A percentile compares a stretch with the other conserved stretches of the same genome.
Conservation (phyloP, 2,888 invertebrate species). For the Ditula angustiorana region DNA sequence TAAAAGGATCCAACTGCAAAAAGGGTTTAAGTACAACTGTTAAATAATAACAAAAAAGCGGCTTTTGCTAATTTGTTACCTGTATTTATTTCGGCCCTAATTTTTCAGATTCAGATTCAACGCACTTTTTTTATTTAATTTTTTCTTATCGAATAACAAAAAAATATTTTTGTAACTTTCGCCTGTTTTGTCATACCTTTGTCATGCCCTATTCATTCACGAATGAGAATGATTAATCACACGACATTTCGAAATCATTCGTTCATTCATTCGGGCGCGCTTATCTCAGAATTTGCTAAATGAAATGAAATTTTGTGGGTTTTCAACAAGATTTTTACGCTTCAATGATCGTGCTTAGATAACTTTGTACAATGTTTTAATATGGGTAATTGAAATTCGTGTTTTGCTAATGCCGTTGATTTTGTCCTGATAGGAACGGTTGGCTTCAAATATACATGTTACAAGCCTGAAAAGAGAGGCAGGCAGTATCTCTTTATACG, state of each 20-base stretch:
- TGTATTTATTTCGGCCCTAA: not conserved
- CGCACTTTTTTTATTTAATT: not conserved
- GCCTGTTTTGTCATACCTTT: slow-evolving; percentile 29
- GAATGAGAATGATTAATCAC: slow-evolving; percentile 35
- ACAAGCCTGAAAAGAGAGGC: too few species aligned
- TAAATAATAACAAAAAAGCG: too few species aligned
- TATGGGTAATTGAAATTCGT: slow-evolving; percentile 7
- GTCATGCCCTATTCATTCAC: slow-evolving; percentile 25
- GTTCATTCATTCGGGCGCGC: slow-evolving; percentile 20
- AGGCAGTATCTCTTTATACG: too few species aligned
- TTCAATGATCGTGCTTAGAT: slow-evolving; percentile 12
- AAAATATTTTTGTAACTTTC: slow-evolving; percentile 3
- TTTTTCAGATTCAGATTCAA: not conserved
- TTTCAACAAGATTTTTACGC: slow-evolving; percentile 29
- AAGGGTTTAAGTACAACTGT: too few species aligned
- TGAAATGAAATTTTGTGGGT: slow-evolving; percentile 29
- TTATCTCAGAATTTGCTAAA: slow-evolving; percentile 36
- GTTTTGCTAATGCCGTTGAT: not conserved
- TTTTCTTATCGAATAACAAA: not conserved
- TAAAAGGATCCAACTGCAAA: too few species aligned
- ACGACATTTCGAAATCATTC: slow-evolving; percentile 32
- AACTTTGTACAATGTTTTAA: slow-evolving; percentile 14
- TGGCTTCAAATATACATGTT: too few species aligned
- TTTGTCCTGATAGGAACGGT: too few species aligned
- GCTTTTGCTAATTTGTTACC: too few species aligned